These are phyloP conservation scores for Asteroscopus sphinx DNA, from an alignment of 2,888 invertebrate genomes.

Conservation along the genomic window DNA sequence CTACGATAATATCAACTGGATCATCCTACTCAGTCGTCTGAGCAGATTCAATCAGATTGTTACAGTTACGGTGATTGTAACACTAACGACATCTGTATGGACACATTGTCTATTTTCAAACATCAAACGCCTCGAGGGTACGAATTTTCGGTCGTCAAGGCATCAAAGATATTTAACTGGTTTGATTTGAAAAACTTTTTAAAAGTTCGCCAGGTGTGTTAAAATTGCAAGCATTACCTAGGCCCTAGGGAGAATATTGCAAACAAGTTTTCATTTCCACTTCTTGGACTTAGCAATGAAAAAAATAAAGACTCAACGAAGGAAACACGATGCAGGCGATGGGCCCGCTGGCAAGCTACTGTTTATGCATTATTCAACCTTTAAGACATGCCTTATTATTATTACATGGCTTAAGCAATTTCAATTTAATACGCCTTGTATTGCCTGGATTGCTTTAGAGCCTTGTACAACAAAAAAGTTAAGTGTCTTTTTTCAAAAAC, in stretches of 20 bases:
- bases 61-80: constrained; percentile 30
- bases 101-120: constrained; percentile 3
- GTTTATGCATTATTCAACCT: constrained; percentile 51
- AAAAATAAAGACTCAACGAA: constrained; percentile 15
- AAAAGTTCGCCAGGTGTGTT: too few relatives aligned
- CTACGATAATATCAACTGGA: constrained; percentile 5
- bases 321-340: constrained; percentile 23
- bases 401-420: constrained; percentile 18
- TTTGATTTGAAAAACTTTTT: constrained; percentile 5
- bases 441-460: not conserved
- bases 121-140: constrained; percentile 11
- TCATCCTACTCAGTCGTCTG: constrained; percentile 5
- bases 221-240: too few relatives aligned
- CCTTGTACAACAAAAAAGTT: constrained; percentile 4
- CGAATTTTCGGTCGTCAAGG: not conserved
- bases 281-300: constrained; percentile 15
- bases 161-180: constrained; percentile 1
- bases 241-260: constrained; percentile 3
- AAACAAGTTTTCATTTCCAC: constrained; percentile 25
- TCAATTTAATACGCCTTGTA: constrained; percentile 32
- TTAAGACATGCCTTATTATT: constrained; percentile 32
- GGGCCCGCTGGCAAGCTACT: constrained; percentile 32
- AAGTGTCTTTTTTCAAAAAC: constrained; percentile 4
- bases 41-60: constrained; percentile 11
- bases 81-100: constrained; percentile 12